Base-by-base conservation (phyloP, 2,113 vertebrate species). In the Coryphaenoides rupestris region DNA sequence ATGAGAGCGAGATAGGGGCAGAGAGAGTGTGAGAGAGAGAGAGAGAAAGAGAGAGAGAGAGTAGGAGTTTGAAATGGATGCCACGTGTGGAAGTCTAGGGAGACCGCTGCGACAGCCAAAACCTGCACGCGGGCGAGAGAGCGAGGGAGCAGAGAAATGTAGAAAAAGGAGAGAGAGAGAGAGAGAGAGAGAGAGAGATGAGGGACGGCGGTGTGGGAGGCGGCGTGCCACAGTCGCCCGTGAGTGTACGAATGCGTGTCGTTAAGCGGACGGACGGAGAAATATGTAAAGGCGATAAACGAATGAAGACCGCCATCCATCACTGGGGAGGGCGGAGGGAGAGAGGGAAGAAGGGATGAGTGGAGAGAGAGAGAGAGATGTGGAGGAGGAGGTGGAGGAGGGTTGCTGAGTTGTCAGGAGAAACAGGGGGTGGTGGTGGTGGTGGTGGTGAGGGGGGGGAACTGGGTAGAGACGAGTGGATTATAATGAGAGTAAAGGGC, bases 211-310 rank as follows among this genome's bases (percentile, higher is more conserved):
- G 16, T n/a, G 21, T 49, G 17, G 5, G 49, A 52, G 46, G 21
- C 21, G n/a, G 60, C n/a, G n/a, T n/a, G n/a, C 22, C 15, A 19
- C 3, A 61, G 19, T 21, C 40, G 14, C 19, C 17, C 12, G 19
- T 21, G 22, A 23, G 66, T 63, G 59, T 72, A 71, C 70, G 77
- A 73, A 73, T 69, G 74, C 50, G 60, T 59, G 69, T 70, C 66
- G 70, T 84, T 82, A 84, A 84, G 80, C 70, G 62, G 77, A 73
- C 49, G 77, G 83, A 82, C 75, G 77, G 73, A 76, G 80, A 82
- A 84, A 83, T 85, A 80, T 83, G 82, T 83, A 85, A 77, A 84
- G 79, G 79, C 70, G 76, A 81, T 85, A 85, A 88, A 81, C n/a
- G 24, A 68, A 72, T 79, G 80, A 87, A 79, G 79, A 77, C 74